A percentile compares a stretch with the other conserved stretches of the same genome.
Evolutionary conservation across 1,140 invertebrate species (phyloP).

Genomic region (Druon quercuslanigerum): DNA sequence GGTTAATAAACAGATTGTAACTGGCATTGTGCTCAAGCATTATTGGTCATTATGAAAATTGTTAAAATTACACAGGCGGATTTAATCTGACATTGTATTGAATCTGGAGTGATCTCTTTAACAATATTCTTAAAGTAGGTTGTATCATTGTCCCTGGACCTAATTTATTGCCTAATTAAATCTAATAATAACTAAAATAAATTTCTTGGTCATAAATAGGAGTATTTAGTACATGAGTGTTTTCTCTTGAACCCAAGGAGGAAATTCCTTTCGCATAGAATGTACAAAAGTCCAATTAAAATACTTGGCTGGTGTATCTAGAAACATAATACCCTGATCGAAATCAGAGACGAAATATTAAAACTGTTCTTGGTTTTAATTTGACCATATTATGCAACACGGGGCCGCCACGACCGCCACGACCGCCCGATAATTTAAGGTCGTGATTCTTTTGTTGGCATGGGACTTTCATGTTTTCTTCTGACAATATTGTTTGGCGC

Average conservation of each 20-base stretch:
- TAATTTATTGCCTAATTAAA: neutral
- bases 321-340: slow-evolving; percentile 20
- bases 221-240: slow-evolving; percentile 7
- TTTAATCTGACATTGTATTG: neutral
- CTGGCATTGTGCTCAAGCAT: neutral
- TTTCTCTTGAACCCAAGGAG: neutral
- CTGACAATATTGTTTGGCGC: too few species aligned
- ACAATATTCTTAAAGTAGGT: too few species aligned
- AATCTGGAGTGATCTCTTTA: too few species aligned
- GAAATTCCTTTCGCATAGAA: slow-evolving; percentile 22
- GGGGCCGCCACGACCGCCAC: slow-evolving; percentile 3
- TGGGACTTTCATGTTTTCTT: neutral
- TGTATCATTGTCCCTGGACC: neutral
- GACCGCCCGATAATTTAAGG: neutral
- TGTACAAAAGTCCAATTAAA: slow-evolving; percentile 12
- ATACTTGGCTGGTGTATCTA: slow-evolving; percentile 25
- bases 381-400: slow-evolving; percentile 14
- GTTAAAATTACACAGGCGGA: neutral
- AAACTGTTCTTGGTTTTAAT: slow-evolving; percentile 5
- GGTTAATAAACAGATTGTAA: neutral
- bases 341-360: slow-evolving; percentile 21
- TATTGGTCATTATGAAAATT: neutral
- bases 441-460: neutral
- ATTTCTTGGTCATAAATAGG: slow-evolving; percentile 4
- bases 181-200: neutral